Percentiles rank a stretch among this genome's conserved stretches.
Conservation (phyloP, 2,888 invertebrate species). For the Melinopterus prodromus region DNA sequence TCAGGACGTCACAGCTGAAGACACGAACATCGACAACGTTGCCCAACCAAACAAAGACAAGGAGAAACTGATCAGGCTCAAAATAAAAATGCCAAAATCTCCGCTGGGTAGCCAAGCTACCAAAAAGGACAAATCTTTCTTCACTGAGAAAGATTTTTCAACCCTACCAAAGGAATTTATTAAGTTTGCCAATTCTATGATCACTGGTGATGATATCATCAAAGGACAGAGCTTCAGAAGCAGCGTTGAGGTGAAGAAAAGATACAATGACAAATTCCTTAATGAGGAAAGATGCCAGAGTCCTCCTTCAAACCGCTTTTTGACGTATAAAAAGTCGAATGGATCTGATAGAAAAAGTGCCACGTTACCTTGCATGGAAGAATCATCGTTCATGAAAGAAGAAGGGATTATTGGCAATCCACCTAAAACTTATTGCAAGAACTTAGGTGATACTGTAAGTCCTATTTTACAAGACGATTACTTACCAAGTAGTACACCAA, state of each 20-base stretch:
- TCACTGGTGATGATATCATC: constrained; percentile 8
- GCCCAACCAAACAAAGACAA: neutral
- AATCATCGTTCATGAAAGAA: neutral
- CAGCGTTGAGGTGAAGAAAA: neutral
- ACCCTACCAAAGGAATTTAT: constrained; percentile 20
- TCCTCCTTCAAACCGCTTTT: neutral
- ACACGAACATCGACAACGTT: neutral
- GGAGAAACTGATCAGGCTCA: constrained; percentile 17
- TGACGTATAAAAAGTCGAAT: neutral
- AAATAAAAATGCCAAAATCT: constrained; percentile 21
- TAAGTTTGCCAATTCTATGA: constrained; percentile 22
- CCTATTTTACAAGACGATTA: constrained; percentile 10
- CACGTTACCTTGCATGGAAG: neutral
- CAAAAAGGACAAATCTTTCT: constrained; percentile 17
- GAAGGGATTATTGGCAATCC: neutral
- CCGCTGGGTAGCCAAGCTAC: neutral
- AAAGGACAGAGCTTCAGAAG: neutral
- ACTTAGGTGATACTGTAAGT: constrained; percentile 12
- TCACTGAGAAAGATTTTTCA: constrained; percentile 19
- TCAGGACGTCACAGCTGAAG: neutral
- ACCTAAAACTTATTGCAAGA: too few species aligned
- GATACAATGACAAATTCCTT: constrained; percentile 10
- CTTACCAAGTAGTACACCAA: neutral
- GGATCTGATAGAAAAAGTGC: neutral
- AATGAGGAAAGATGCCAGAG: constrained; percentile 11